Evolutionary conservation across 2,113 vertebrate genomes (phyloP).

Genomic region (Stigmatopora argus): DNA sequence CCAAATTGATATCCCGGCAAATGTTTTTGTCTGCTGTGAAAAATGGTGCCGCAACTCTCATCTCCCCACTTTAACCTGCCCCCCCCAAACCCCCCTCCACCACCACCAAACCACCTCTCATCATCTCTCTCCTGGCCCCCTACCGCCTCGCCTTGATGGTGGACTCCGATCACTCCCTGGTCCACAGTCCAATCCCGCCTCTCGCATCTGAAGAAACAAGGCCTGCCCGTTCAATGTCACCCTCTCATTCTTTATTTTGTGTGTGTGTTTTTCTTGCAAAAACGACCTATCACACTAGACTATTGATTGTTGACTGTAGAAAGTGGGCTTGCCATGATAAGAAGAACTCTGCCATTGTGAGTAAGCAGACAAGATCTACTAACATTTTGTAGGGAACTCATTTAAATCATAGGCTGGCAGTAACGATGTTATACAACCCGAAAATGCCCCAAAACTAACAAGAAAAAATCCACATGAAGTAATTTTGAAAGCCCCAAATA

Average conservation of each 20-base stretch:
- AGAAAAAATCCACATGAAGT: too few relatives aligned
- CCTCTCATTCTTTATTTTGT: constrained; percentile 1
- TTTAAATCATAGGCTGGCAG: too few relatives aligned
- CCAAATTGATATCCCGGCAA: constrained; percentile 97
- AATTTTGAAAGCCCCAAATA: too few relatives aligned
- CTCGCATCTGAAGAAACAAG: constrained; percentile 51
- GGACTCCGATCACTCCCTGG: constrained; percentile 50
- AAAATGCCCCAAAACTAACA: too few relatives aligned
- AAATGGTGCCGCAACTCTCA: constrained; percentile 87
- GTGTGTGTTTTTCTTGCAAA: constrained; percentile 18
- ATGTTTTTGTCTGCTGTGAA: constrained; percentile 99
- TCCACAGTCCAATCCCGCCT: constrained; percentile 39
- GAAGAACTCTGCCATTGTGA: constrained; percentile 16
- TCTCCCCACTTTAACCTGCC: constrained; percentile 43
- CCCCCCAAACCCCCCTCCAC: neutral
- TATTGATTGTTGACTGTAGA: constrained; percentile 31
- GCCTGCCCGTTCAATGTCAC: constrained; percentile 26
- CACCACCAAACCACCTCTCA: neutral
- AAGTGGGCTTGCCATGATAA: constrained; percentile 20
- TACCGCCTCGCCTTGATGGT: constrained; percentile 26
- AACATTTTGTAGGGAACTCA: too few relatives aligned
- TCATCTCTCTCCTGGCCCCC: constrained; percentile 16
- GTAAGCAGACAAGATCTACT: too few relatives aligned
- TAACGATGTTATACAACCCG: too few relatives aligned
- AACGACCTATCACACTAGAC: constrained; percentile 29